Evolutionary conservation across 2,797 vertebrate genomes (phyloP), one percentile per base, ranked within the genome.

Genomic region (Acanthurus lineatus): DNA sequence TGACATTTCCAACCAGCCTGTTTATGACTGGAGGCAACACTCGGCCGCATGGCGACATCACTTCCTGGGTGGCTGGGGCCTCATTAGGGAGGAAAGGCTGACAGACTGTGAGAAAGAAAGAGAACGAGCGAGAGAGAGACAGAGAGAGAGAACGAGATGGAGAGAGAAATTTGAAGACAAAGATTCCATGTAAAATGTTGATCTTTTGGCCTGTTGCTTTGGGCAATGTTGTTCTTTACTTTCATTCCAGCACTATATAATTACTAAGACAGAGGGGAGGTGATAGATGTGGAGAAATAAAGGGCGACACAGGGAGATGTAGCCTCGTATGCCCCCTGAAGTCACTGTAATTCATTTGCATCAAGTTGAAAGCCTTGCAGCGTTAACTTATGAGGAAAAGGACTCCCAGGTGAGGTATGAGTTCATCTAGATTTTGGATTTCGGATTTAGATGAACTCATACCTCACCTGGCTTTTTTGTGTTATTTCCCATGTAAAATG

Each of bases 1-100:
- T 91, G 89, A 88, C 89, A 91, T 93, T 92, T 91, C 66, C 82
- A 82, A 77, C 65, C 73, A 86, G 81, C 67, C 68, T 83, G 86
- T 88, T 86, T 86, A 69, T 84, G 77, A 88, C 88, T 82, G 63
- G 49, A 89, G 84, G 87, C 81, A 60, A 86, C 42, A 28, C 57
- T 74, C 45, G 68, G 67, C 70, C 38, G 20, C 62, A 61, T 78
- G 69, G 80, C 73, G 45, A 91, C 91, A 90, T 90, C 86, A 86
- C 87, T 87, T 89, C 88, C 84, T 89, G 88, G 77, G 79, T 76
- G 81, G 73, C 73, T 51, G 22, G 63, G 81, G 73, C 73, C 87
- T 92, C 87, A 88, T 93, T 91, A 91, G 69, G 66, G 73, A 69
- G 32, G 70, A 76, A 75, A 69, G 65, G 69, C 51, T 86, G 87